phyloP scores from a whole-genome alignment of 2,888 invertebrate genomes.

The Nyleta sp. region DNA sequence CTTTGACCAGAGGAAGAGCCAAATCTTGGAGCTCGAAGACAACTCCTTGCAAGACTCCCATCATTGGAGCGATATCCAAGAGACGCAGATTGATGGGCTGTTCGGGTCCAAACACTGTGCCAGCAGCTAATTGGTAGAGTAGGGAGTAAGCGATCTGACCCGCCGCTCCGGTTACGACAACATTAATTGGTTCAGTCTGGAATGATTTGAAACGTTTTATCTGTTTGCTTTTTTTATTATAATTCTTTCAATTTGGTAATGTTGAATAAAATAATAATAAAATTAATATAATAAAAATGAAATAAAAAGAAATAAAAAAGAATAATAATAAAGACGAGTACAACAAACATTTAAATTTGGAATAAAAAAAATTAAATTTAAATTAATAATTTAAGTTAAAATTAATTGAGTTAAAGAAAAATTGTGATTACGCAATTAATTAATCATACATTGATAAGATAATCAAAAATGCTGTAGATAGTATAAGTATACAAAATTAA shows the following conservation, averaged over 20 bases:
- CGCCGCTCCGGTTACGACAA: slow-evolving; percentile 99
- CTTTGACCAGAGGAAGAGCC: slow-evolving; percentile 93
- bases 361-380: too few relatives aligned
- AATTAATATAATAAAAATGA: too few relatives aligned
- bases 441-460: too few relatives aligned
- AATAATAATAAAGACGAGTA: too few relatives aligned
- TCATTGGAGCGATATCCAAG: slow-evolving; percentile 97
- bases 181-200: slow-evolving; percentile 93
- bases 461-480: too few relatives aligned
- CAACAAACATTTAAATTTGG: too few relatives aligned
- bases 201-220: slow-evolving; percentile 13
- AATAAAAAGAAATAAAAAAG: too few relatives aligned
- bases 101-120: slow-evolving; percentile 95
- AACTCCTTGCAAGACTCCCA: slow-evolving; percentile 98
- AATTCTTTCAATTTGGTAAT: neutral
- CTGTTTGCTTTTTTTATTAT: neutral
- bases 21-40: slow-evolving; percentile 99
- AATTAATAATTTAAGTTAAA: too few relatives aligned
- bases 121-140: slow-evolving; percentile 96
- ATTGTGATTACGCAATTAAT: too few relatives aligned
- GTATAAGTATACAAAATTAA: too few relatives aligned
- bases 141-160: slow-evolving; percentile 99
- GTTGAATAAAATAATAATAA: too few relatives aligned
- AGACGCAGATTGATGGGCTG: slow-evolving; percentile 95
- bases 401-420: too few relatives aligned